Evolutionary conservation across 2,888 invertebrate species (phyloP), one percentile per base, ranked within the genome.

Genomic region (Megaustenia siamemsis): DNA sequence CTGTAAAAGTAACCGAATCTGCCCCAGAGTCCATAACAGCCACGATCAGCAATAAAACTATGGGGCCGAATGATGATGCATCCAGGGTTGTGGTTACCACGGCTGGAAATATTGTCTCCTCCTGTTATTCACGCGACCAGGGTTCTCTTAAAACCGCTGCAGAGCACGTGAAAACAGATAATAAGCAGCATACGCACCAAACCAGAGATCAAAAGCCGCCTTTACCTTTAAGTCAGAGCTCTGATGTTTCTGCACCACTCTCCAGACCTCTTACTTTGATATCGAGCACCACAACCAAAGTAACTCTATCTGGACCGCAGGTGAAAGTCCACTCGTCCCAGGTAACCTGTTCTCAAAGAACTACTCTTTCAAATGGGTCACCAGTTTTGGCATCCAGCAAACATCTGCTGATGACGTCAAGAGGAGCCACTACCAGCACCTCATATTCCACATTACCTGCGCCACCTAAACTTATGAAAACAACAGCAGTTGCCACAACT

Each of bases 391-490:
- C 56, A 32, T 56, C 76, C 32, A 4, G 28, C 35, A 60, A 77
- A 63, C 49, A 43, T 10, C 38, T 32, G 2, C 28, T 68, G 18
- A n/a, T 68, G 18, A n/a, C n/a, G 24, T 66, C 79, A 12, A 53
- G 5, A 49, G 35, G n/a, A 1, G 32, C n/a, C 3, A 53, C 53
- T 56, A 63, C 56, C 24, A 68, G 28, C 45, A 49, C 68, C 45
- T 35, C 38, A 21, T 28, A 28, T 18, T 24, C 32, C 12, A 10
- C 49, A 28, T n/a, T 69, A 10, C 35, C 69, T 21, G 80, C 69
- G 35, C 69, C 69, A 69, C 69, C 69, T 15, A 69, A 69, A 53
- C 35, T 53, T 35, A 10, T 69, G 38, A 80, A 53, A 24, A 77
- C 49, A 35, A 69, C 69, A 24, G 15, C 68, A 35, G 28, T 56